These are phyloP conservation scores for Agriotes lineatus DNA, from an alignment of 2,888 invertebrate genomes.

Conservation along the genomic window DNA sequence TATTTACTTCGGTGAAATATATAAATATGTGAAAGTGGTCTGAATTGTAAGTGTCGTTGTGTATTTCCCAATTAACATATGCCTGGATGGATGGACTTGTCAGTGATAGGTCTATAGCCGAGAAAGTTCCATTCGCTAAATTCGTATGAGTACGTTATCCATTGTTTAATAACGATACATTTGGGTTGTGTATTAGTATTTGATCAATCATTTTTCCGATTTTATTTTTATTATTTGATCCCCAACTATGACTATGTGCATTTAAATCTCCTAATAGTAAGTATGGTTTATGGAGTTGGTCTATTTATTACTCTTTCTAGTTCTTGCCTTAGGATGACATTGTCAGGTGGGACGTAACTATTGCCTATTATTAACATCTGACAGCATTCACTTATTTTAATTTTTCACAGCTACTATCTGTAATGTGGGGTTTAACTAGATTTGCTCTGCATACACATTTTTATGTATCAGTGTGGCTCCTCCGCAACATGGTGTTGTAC, in stretches of 20 bases:
- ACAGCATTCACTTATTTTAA: background rate
- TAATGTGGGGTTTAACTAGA: too few species aligned
- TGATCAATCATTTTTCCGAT: background rate
- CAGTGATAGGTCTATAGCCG: background rate
- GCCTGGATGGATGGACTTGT: background rate
- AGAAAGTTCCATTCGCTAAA: background rate
- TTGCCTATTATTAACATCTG: background rate
- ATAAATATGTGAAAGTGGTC: background rate
- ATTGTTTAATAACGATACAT: background rate
- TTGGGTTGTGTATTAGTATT: background rate
- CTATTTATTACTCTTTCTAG: background rate
- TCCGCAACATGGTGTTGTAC: background rate
- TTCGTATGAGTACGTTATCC: background rate
- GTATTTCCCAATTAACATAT: too few species aligned
- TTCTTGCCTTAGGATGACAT: background rate
- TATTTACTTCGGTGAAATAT: too few species aligned
- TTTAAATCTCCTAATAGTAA: background rate
- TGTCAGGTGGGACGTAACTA: background rate
- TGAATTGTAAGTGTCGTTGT: background rate
- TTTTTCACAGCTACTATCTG: background rate
- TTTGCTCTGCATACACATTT: background rate
- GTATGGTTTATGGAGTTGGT: background rate
- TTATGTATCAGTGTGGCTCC: background rate
- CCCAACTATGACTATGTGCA: background rate
- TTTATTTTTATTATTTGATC: background rate